Evolutionary conservation across 1,140 invertebrate species (phyloP).

Genomic region (Lasioglossum baleicum): DNA sequence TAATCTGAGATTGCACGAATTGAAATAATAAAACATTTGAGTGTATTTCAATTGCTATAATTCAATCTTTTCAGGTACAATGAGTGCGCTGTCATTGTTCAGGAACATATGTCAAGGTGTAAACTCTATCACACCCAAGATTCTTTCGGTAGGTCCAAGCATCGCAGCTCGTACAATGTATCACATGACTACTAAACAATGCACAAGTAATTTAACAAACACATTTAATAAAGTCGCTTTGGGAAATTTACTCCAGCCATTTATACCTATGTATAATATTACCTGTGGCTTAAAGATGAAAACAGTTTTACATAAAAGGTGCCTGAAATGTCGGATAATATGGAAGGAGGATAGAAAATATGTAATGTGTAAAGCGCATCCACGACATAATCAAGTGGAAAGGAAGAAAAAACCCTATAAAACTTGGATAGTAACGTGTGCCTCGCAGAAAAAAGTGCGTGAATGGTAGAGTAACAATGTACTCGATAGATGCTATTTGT

Average conservation of each 20-base stretch:
- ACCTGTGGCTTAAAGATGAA: conserved; percentile 83
- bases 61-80: conserved; percentile 33
- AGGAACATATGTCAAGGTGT: not conserved
- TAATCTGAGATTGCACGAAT: not conserved
- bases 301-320: conserved; percentile 83
- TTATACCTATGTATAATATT: conserved; percentile 41
- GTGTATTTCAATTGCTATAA: not conserved
- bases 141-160: not conserved
- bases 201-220: not conserved
- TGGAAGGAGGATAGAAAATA: conserved; percentile 84
- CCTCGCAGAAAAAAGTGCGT: conserved; percentile 83
- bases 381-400: conserved; percentile 89
- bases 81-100: conserved; percentile 26
- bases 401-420: conserved; percentile 82
- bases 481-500: not conserved
- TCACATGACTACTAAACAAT: conserved; percentile 14
- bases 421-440: conserved; percentile 86
- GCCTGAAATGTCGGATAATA: conserved; percentile 89
- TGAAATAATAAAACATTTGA: not conserved
- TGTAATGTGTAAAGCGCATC: conserved; percentile 87
- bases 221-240: not conserved
- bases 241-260: conserved; percentile 18
- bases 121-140: not conserved
- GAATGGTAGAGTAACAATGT: conserved; percentile 78
- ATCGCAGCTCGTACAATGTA: conserved; percentile 17